phyloP scores from a whole-genome alignment of 2,113 vertebrate genomes.

The Eudyptes chrysolophus region DNA sequence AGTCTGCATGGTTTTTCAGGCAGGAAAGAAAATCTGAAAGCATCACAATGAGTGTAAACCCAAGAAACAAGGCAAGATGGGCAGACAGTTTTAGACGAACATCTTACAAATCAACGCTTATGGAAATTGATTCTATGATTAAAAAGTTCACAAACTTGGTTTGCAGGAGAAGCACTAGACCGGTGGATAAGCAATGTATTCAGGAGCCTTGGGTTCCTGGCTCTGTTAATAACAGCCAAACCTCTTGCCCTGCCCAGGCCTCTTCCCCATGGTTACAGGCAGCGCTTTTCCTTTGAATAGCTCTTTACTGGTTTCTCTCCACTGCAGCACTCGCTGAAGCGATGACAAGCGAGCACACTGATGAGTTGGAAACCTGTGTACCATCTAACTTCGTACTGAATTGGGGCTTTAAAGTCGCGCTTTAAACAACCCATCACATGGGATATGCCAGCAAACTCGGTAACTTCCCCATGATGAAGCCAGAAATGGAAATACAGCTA shows the following conservation, averaged over 20 bases:
- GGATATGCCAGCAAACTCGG: neutral
- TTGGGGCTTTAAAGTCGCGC: neutral
- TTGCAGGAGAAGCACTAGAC: neutral
- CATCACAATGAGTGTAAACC: neutral
- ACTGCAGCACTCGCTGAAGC: neutral
- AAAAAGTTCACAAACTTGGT: neutral
- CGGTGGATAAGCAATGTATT: neutral
- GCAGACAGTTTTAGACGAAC: neutral
- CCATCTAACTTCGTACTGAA: neutral
- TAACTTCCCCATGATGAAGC: neutral
- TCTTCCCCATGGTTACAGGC: neutral
- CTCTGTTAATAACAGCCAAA: neutral
- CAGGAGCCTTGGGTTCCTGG: neutral
- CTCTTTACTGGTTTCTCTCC: neutral
- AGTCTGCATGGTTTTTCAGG: neutral
- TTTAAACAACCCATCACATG: neutral
- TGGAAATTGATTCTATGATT: neutral
- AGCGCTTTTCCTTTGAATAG: neutral
- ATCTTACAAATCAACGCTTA: fast-evolving
- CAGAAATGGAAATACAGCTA: neutral
- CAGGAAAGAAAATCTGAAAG: neutral
- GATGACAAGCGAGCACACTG: neutral
- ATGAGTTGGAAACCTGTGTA: neutral
- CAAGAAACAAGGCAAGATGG: neutral
- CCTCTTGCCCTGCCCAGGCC: neutral